Evolutionary conservation across 2,797 vertebrate species (phyloP).

Genomic region (Parauchenoglanis punctatus): DNA sequence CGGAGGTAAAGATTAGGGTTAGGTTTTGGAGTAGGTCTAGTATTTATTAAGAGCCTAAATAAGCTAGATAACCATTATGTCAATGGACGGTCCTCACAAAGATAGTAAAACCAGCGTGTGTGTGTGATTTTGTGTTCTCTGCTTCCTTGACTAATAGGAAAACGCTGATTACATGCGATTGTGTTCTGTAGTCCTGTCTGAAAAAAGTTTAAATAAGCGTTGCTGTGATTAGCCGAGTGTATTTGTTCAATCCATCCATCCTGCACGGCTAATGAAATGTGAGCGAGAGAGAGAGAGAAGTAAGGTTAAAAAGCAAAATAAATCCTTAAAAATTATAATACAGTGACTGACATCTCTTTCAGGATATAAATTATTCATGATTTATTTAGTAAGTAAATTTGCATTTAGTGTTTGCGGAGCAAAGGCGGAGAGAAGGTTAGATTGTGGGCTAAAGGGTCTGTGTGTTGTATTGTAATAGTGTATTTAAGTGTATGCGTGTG

Average conservation of each 20-base stretch:
- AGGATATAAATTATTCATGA: conserved; percentile 75
- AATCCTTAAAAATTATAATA: conserved; percentile 74
- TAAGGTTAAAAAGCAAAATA: conserved; percentile 56
- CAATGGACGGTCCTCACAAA: too few species aligned
- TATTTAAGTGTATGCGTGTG: conserved; percentile 22
- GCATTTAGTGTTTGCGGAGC: conserved; percentile 59
- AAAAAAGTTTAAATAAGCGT: neutral
- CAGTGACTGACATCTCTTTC: conserved; percentile 73
- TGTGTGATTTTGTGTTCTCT: neutral
- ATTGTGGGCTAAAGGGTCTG: conserved; percentile 27
- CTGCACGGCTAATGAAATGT: neutral
- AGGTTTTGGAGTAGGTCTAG: too few species aligned
- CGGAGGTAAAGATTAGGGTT: too few species aligned
- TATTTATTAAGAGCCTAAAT: too few species aligned
- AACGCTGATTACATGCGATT: neutral
- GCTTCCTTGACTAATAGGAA: neutral
- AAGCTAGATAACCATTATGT: too few species aligned
- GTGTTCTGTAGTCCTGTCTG: neutral
- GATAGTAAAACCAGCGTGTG: neutral
- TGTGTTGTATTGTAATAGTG: conserved; percentile 30
- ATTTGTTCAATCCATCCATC: conserved; percentile 15
- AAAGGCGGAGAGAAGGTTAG: conserved; percentile 46
- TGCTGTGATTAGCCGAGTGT: conserved; percentile 41
- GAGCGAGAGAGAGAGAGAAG: neutral
- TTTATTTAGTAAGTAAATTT: conserved; percentile 67